Conservation (phyloP, 2,888 invertebrate genomes). For the Andrena marginata region DNA sequence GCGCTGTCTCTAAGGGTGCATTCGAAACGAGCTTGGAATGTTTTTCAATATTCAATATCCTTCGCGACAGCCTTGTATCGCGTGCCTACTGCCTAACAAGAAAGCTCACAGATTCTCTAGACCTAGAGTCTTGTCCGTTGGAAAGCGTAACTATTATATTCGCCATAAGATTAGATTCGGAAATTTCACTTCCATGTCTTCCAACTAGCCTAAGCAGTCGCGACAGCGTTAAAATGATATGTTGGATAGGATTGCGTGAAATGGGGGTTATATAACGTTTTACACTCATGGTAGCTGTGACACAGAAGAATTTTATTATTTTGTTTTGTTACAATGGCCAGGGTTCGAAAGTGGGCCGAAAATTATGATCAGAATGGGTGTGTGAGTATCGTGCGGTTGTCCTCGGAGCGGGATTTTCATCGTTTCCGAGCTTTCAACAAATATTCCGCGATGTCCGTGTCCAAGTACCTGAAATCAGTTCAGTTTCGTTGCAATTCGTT, state of each 20-base stretch:
- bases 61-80: conserved; percentile 2
- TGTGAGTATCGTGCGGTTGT: conserved; percentile 84
- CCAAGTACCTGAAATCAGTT: conserved; percentile 73
- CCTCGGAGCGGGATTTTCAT: conserved; percentile 76
- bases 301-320: conserved; percentile 84
- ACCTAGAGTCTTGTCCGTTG: no score
- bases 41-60: conserved; percentile 44
- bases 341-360: conserved; percentile 83
- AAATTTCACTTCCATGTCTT: background rate
- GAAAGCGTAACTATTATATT: no score
- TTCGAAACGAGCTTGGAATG: conserved; percentile 43
- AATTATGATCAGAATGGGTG: conserved; percentile 84
- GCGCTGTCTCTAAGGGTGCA: conserved; percentile 49
- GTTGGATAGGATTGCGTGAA: background rate
- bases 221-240: background rate
- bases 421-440: conserved; percentile 80
- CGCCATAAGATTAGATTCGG: background rate
- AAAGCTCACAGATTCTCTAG: no score
- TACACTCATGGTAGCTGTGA: conserved; percentile 77
- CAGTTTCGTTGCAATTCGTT: background rate
- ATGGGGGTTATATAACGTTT: background rate
- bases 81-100: no score
- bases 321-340: conserved; percentile 82
- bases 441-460: conserved; percentile 77
- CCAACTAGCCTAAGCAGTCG: no score